Evolutionary conservation across 2,888 invertebrate genomes (phyloP), one percentile per base, ranked within the genome.

Genomic region (Lycaena phlaeas): DNA sequence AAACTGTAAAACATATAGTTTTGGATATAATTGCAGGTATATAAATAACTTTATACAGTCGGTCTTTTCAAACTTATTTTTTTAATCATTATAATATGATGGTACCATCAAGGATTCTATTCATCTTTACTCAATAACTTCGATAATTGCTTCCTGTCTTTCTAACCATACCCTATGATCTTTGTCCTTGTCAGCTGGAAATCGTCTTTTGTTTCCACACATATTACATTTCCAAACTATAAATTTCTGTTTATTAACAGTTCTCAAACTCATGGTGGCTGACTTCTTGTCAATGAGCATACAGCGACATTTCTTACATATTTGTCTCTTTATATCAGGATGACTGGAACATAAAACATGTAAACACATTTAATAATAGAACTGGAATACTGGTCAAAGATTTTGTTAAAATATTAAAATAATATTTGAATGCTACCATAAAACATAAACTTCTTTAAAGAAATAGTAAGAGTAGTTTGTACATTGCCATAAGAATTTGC

Each of bases 261-360:
- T 81, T 51, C 71, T 71, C 7, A 87, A 57, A 51, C 85, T 78
- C 49, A 87, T 77, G 49, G 58, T 81, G 0, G 82, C 86, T 3
- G 88, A 85, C 41, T 79, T 64, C 17, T 86, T 82, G 15, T 86
- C 65, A 28, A 87, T 68, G 0, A 89, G 64, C 4, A 86, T 73
- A 41, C 84, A 76, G 38, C 84, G 74, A 51, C 89, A 89, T 48
- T 75, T 81, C 57, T 88, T 88, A 52, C 89, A 89, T 30, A 88
- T 60, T 42, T 86, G 86, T 38, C 87, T 71, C 53, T 89, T 89
- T 27, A 89, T 62, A 38, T 86, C 77, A n/a, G 87, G 86, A 52
- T 88, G 87, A 47, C 88, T 88, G 61, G 6, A 73, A 75, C 31
- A 44, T 46, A 17, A 40, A 44, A 41, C 41, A 10, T n/a, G n/a